Evolutionary conservation across 2,888 invertebrate genomes (phyloP), one percentile per base, ranked within the genome.

Genomic region (Eupithecia subfuscata): DNA sequence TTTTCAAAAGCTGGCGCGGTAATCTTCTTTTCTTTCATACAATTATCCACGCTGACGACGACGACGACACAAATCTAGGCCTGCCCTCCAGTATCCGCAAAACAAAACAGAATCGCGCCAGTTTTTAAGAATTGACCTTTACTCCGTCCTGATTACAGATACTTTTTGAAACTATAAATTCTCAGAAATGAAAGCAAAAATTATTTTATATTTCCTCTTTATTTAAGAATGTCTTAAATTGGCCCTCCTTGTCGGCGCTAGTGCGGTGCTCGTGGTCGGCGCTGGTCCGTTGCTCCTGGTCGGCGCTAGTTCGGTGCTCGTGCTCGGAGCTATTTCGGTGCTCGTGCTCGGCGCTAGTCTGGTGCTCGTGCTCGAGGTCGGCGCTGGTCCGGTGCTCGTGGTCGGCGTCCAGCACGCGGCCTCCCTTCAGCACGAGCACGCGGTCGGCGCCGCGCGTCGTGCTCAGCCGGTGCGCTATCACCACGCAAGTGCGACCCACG

Each of bases 401-500:
- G 0, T 95, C 97, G 79, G 95, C 89, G 85, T 97, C 97, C 0
- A 95, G 96, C 18, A 97, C 95, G 75, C 87, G 91, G n/a, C 97
- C 98, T 2, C 63, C 74, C 79, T 97, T 96, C 37, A 98, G 90
- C 6, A 98, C 98, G 84, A 97, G 97, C 81, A 98, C 98, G 83
- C 97, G 92, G 88, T 98, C 97, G 0, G 97, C 97, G 86, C 97
- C 97, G 83, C 97, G 96, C 78, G 98, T 96, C 0, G 98, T 98
- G n/a, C 97, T 97, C 71, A 98, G 95, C 12, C 98, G 96, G 92
- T 98, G 98, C 12, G 98, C 98, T 80, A 98, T 98, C 4, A 97
- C 97, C 40, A 98, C 96, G 84, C 97, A 98, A 0, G 98, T 98
- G 71, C 98, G 95, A 1, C 97, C 97, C 79, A 96, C 96, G 72